Evolutionary conservation across 64 coral and sea anemone species (phyloP), one percentile per base, ranked within the genome.

Genomic region (Anthopleura sola): DNA sequence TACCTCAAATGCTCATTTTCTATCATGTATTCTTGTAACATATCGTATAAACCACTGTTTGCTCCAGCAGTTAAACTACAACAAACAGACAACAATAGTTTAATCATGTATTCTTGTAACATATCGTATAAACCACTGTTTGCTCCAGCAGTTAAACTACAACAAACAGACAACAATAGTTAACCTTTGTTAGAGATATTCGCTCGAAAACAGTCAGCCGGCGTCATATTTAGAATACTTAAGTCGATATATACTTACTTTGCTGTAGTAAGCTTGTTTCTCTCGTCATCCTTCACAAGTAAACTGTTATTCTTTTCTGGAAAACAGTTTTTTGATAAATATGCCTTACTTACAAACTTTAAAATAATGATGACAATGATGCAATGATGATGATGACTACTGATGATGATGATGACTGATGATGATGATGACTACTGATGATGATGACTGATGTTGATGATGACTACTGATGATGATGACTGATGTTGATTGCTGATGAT

Each of bases 11-110:
- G 83, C 82, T 94, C 92, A 74, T 94, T 94, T 87, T 94, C 92
- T 29, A 94, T 75, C 92, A 94, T 94, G 64, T 94, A 94, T 68
- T 94, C 92, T 82, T 94, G 92, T 33, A 94, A 55, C 92, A 94
- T 94, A 14, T 94, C 92, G 64, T 94, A 94, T 4, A 94, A 76
- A 49, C 92, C 88, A 50, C 86, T 85, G 32, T 89, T 89, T 3
- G 88, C 78, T 40, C 92, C 88, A 77, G 78, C 75, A 34, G 87
- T 84, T 54, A 88, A 79, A 56, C 86, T 91, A 50, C 6, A 11
- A 62, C 5, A 78, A 85, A 90, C 82, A 12, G 50, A 53, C 50
- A 53, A 53, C n/a, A n/a, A n/a, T n/a, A n/a, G n/a, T n/a, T n/a
- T n/a, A 48, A 94, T 75, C 92, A 94, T 94, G 64, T 94, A 94